These are phyloP conservation scores for Idris sp. DNA, from an alignment of 1,140 invertebrate genomes.

Conservation along the genomic window DNA sequence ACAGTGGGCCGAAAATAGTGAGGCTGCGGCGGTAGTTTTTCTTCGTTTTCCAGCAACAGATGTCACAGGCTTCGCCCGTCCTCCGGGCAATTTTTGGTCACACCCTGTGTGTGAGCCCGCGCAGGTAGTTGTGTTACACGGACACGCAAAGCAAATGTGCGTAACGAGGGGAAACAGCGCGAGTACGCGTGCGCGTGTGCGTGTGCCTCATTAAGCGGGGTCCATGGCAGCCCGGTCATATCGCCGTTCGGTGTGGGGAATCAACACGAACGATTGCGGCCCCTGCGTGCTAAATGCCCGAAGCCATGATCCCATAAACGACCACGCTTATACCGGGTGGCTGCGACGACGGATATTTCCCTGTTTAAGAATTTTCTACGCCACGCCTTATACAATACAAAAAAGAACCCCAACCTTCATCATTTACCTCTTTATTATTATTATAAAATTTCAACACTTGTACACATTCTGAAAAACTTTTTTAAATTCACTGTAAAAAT, in stretches of 20 bases:
- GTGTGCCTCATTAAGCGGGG: slow-evolving; percentile 72
- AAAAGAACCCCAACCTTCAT: too few relatives aligned
- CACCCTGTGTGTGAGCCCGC: slow-evolving; percentile 30
- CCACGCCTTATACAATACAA: too few relatives aligned
- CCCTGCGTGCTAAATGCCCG: slow-evolving; percentile 68
- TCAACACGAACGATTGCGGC: slow-evolving; percentile 71
- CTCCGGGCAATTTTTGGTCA: slow-evolving; percentile 38
- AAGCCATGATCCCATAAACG: slow-evolving; percentile 71
- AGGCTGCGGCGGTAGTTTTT: slow-evolving; percentile 29
- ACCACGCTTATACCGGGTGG: slow-evolving; percentile 69
- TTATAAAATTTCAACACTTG: too few relatives aligned
- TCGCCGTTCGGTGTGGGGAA: slow-evolving; percentile 56
- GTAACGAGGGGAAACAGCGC: slow-evolving; percentile 62
- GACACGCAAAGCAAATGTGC: slow-evolving; percentile 26
- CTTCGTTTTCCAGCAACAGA: slow-evolving; percentile 57
- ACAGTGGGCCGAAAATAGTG: slow-evolving; percentile 10
- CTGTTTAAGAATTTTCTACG: slow-evolving; percentile 39
- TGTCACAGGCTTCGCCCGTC: slow-evolving; percentile 30
- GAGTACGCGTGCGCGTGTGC: slow-evolving; percentile 71
- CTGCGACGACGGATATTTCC: slow-evolving; percentile 65
- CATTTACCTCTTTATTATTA: too few relatives aligned
- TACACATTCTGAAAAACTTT: too few relatives aligned
- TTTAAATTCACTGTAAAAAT: too few relatives aligned
- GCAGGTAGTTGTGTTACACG: slow-evolving; percentile 30
- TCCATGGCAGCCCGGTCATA: slow-evolving; percentile 36